Conservation (phyloP, 2,888 invertebrate species). For the Chelonus formosanus region DNA sequence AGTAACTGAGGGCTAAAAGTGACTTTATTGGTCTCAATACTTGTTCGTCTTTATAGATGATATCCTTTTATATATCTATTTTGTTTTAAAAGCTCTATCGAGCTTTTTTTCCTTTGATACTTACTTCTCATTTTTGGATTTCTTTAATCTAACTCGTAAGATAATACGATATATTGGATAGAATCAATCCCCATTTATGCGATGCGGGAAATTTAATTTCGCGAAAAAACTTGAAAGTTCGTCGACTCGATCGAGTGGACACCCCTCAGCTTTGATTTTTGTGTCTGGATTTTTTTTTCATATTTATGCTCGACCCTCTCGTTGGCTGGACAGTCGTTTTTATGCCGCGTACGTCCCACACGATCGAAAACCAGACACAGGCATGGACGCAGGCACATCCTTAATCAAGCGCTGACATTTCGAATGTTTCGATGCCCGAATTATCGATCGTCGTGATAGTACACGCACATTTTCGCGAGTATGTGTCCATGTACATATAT, state of each 20-base stretch:
- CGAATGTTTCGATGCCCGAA: slow-evolving; percentile 36
- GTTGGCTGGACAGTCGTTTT: slow-evolving; percentile 30
- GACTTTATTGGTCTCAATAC: slow-evolving; percentile 59
- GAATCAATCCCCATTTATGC: too few relatives aligned
- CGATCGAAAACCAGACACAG: slow-evolving; percentile 25
- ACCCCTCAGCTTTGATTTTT: slow-evolving; percentile 11
- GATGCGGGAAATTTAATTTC: background rate
- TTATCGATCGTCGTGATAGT: slow-evolving; percentile 35
- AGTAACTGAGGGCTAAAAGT: slow-evolving; percentile 47
- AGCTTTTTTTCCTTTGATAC: too few relatives aligned
- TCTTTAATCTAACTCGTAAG: slow-evolving; percentile 8
- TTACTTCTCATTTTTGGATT: slow-evolving; percentile 9
- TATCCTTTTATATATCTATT: slow-evolving; percentile 11
- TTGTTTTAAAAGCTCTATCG: background rate
- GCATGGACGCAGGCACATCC: slow-evolving; percentile 30
- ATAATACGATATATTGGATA: slow-evolving; percentile 22
- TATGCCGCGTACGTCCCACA: slow-evolving; percentile 34
- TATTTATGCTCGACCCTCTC: slow-evolving; percentile 20
- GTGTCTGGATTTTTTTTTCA: slow-evolving; percentile 11
- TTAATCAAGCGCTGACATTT: slow-evolving; percentile 37
- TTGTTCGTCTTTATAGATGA: slow-evolving; percentile 23
- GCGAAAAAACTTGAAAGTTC: slow-evolving; percentile 8
- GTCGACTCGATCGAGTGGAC: slow-evolving; percentile 6
- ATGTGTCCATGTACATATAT: slow-evolving; percentile 19
- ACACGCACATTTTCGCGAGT: slow-evolving; percentile 13